Percentiles rank a stretch among this genome's conserved stretches.
phyloP scores from a whole-genome alignment of 2,888 invertebrate genomes.

The Sicus ferrugineus region DNA sequence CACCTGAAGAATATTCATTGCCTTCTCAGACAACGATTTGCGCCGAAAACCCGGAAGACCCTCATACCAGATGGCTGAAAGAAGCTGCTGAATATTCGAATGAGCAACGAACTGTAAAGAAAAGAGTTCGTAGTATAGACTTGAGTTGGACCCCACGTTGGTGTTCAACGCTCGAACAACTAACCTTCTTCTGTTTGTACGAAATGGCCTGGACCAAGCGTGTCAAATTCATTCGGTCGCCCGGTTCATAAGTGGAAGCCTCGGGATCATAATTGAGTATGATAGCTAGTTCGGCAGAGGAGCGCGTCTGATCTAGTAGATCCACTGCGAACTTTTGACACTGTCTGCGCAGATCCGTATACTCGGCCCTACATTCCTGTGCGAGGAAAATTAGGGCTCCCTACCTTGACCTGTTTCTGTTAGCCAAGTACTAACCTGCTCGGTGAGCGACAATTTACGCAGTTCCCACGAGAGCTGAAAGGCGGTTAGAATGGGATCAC shows the following conservation, averaged over 20 bases:
- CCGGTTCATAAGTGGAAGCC: slow-evolving; percentile 75
- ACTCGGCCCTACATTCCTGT: slow-evolving; percentile 89
- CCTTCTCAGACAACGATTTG: slow-evolving; percentile 77
- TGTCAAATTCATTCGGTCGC: slow-evolving; percentile 84
- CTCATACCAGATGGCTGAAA: slow-evolving; percentile 94
- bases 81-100: slow-evolving; percentile 90
- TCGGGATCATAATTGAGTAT: slow-evolving; percentile 92
- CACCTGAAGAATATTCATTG: slow-evolving; percentile 77
- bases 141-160: too few relatives aligned
- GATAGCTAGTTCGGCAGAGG: slow-evolving; percentile 91
- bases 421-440: slow-evolving; percentile 68
- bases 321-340: slow-evolving; percentile 92
- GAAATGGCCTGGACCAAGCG: slow-evolving; percentile 89
- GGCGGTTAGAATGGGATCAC: slow-evolving; percentile 91
- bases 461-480: slow-evolving; percentile 96
- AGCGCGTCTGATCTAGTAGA: slow-evolving; percentile 87
- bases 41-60: slow-evolving; percentile 93
- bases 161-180: not conserved
- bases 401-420: not conserved
- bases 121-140: not conserved
- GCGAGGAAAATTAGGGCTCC: not conserved
- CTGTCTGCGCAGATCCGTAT: slow-evolving; percentile 82
- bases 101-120: slow-evolving; percentile 86
- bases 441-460: slow-evolving; percentile 85
- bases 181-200: slow-evolving; percentile 93